phyloP scores from a whole-genome alignment of 2,113 vertebrate genomes.

The Arothron firmamentum region DNA sequence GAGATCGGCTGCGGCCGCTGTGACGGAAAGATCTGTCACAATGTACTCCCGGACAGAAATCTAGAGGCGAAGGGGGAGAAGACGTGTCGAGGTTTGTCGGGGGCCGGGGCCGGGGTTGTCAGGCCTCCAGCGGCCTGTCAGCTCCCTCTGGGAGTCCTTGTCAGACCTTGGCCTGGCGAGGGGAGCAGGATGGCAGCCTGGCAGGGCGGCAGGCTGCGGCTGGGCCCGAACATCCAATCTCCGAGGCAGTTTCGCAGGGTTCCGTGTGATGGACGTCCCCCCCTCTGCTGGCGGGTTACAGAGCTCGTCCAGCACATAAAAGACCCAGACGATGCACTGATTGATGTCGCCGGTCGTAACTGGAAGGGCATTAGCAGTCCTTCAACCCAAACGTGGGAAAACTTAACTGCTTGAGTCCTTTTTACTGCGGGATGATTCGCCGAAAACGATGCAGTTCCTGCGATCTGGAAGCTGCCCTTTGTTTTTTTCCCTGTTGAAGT shows the following conservation, averaged over 20 bases:
- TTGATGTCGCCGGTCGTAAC: slow-evolving; percentile 12
- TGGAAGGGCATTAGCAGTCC: slow-evolving; percentile 3
- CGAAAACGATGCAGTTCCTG: no score
- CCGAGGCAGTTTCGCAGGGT: slow-evolving; percentile 15
- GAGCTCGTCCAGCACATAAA: slow-evolving; percentile 16
- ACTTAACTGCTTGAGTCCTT: no score
- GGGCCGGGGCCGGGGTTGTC: slow-evolving; percentile 53
- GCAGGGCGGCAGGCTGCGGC: slow-evolving; percentile 36
- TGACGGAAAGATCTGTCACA: slow-evolving; percentile 59
- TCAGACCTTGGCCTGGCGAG: slow-evolving; percentile 35
- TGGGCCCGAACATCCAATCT: slow-evolving; percentile 39
- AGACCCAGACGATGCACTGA: slow-evolving; percentile 8
- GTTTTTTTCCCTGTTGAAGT: no score
- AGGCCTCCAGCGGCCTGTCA: slow-evolving; percentile 54
- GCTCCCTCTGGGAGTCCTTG: slow-evolving; percentile 41
- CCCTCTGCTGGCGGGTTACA: slow-evolving; percentile 4
- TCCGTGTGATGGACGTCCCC: slow-evolving; percentile 21
- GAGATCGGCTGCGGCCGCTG: slow-evolving; percentile 46
- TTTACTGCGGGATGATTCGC: no score
- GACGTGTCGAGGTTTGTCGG: slow-evolving; percentile 48
- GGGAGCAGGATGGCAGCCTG: slow-evolving; percentile 24
- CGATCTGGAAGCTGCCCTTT: no score
- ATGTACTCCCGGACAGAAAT: slow-evolving; percentile 46
- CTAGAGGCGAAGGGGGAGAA: slow-evolving; percentile 40
- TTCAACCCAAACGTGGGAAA: not conserved